phyloP scores from a whole-genome alignment of 2,888 invertebrate genomes.

The Agrilus mali region DNA sequence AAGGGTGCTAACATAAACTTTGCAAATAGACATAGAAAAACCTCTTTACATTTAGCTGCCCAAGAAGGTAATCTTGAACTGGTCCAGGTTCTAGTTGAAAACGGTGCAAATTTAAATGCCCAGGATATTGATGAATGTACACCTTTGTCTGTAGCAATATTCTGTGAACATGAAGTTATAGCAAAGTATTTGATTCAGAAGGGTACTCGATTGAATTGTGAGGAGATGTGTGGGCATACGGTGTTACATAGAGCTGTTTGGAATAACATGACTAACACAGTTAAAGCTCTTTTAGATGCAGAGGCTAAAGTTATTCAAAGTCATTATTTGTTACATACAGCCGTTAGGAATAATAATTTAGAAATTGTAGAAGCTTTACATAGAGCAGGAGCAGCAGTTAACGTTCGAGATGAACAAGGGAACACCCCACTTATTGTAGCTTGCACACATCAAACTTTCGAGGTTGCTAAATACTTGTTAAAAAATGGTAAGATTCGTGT shows the following conservation, averaged over 20 bases:
- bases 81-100: constrained; percentile 26
- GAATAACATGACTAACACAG: constrained; percentile 45
- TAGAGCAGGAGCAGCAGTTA: constrained; percentile 44
- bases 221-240: constrained; percentile 58
- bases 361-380: constrained; percentile 45
- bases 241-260: constrained; percentile 60
- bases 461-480: constrained; percentile 40
- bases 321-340: constrained; percentile 55
- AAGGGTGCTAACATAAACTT: constrained; percentile 50
- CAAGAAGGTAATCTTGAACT: constrained; percentile 15
- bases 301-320: constrained; percentile 61
- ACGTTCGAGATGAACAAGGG: constrained; percentile 50
- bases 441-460: constrained; percentile 25
- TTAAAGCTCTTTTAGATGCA: constrained; percentile 44
- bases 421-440: constrained; percentile 58
- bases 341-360: constrained; percentile 48
- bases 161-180: constrained; percentile 30
- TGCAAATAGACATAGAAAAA: constrained; percentile 20
- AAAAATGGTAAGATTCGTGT: constrained; percentile 36
- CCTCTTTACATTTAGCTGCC: constrained; percentile 33
- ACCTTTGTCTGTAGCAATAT: constrained; percentile 35
- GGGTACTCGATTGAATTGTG: constrained; percentile 53
- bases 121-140: constrained; percentile 35
- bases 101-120: constrained; percentile 28
- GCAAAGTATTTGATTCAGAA: constrained; percentile 38